Conservation (phyloP, 2,797 vertebrate species). For the Mormyrus proboscirostris region DNA sequence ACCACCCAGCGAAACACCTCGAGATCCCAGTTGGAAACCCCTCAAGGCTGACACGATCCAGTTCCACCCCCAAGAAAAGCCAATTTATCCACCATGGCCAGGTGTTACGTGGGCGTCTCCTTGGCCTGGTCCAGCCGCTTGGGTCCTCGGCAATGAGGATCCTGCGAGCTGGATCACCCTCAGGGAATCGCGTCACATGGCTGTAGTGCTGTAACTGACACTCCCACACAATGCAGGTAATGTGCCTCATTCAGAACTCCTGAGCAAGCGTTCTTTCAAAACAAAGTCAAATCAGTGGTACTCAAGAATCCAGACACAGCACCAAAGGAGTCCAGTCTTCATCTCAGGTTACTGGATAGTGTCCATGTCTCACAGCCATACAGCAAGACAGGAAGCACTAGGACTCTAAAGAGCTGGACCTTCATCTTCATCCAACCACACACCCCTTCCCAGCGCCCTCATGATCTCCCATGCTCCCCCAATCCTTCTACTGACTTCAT, state of each 20-base stretch:
- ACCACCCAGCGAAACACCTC: neutral
- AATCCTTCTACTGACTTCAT: neutral
- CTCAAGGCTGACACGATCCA: neutral
- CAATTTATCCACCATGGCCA: neutral
- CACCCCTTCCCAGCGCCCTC: neutral
- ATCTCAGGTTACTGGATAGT: neutral
- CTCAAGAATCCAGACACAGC: neutral
- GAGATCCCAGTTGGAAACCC: neutral
- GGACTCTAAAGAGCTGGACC: neutral
- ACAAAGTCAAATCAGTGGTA: neutral
- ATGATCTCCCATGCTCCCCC: neutral
- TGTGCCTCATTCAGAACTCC: neutral
- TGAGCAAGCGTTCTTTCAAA: neutral
- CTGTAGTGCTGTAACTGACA: neutral
- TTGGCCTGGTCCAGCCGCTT: neutral
- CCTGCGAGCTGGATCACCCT: neutral
- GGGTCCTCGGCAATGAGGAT: neutral
- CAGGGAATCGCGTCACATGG: neutral
- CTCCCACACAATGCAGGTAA: neutral
- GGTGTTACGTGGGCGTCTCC: neutral
- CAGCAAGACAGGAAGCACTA: neutral
- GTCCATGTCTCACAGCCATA: neutral
- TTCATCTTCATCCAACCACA: neutral
- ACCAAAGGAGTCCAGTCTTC: neutral
- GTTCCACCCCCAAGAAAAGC: neutral